These are phyloP conservation scores for Grammomys dolichurus DNA, from an alignment of 2,113 vertebrate species.

Conservation along the genomic window DNA sequence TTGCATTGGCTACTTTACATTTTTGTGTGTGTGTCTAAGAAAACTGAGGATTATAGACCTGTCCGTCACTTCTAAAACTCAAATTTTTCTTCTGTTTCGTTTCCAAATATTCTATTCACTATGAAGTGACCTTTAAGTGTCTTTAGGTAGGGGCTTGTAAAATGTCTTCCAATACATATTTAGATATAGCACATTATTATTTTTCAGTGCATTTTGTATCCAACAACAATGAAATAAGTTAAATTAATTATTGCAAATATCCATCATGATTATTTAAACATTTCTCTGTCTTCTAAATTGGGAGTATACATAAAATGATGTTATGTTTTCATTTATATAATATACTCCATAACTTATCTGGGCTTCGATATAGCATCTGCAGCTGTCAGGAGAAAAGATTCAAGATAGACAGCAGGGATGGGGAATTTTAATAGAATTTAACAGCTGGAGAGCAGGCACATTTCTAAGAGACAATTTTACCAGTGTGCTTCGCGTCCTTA, in stretches of 20 bases:
- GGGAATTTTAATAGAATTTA: neutral
- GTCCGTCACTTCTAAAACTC: neutral
- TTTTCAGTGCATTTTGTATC: neutral
- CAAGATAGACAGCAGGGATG: neutral
- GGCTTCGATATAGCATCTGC: neutral
- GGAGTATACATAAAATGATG: neutral
- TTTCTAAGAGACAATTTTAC: neutral
- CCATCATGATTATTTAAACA: neutral
- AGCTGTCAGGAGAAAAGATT: slow-evolving; percentile 41
- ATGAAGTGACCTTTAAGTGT: neutral
- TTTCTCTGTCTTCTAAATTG: neutral
- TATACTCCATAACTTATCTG: neutral
- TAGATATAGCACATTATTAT: neutral
- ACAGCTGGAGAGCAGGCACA: neutral
- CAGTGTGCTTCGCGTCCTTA: neutral
- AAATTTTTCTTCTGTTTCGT: neutral
- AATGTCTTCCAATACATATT: neutral
- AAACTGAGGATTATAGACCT: neutral
- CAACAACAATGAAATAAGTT: neutral
- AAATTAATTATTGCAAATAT: neutral
- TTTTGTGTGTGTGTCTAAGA: neutral
- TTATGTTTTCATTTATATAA: neutral
- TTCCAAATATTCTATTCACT: neutral
- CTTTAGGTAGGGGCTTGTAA: neutral
- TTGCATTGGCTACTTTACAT: neutral